These are phyloP conservation scores for Falco biarmicus DNA, from an alignment of 2,797 vertebrate species.

Conservation along the genomic window DNA sequence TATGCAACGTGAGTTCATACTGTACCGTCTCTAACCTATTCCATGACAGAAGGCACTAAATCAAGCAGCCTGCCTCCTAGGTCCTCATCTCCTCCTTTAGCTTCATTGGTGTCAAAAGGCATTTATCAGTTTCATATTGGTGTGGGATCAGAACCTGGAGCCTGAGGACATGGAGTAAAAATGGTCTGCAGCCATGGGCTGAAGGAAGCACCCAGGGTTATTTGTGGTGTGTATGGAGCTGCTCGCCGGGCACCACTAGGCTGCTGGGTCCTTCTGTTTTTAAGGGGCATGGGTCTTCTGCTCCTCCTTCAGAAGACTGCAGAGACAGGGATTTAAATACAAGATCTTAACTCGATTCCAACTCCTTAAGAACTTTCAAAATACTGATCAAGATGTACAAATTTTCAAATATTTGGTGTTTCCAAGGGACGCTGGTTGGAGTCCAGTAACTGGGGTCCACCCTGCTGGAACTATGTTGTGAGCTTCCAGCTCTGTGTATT, in stretches of 20 bases:
- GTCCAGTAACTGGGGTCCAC: neutral
- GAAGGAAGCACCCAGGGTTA: neutral
- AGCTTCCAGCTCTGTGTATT: neutral
- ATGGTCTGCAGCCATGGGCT: neutral
- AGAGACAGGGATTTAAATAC: neutral
- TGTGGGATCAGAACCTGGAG: neutral
- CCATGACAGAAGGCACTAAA: neutral
- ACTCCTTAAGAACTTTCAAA: neutral
- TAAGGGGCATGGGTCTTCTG: neutral
- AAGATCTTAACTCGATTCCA: neutral
- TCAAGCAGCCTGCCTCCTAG: neutral
- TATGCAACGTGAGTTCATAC: accelerated
- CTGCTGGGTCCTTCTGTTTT: neutral
- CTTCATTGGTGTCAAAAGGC: neutral
- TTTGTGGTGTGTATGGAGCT: neutral
- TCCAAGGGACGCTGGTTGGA: neutral
- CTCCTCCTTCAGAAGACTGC: neutral
- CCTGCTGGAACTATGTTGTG: neutral
- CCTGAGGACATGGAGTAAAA: neutral
- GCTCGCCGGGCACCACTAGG: neutral
- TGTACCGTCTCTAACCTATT: neutral
- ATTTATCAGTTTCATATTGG: neutral
- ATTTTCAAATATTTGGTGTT: neutral
- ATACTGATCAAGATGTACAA: neutral
- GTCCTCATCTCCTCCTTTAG: neutral